Base-by-base conservation (phyloP, 2,113 vertebrate species). In the Eulemur macaco region DNA sequence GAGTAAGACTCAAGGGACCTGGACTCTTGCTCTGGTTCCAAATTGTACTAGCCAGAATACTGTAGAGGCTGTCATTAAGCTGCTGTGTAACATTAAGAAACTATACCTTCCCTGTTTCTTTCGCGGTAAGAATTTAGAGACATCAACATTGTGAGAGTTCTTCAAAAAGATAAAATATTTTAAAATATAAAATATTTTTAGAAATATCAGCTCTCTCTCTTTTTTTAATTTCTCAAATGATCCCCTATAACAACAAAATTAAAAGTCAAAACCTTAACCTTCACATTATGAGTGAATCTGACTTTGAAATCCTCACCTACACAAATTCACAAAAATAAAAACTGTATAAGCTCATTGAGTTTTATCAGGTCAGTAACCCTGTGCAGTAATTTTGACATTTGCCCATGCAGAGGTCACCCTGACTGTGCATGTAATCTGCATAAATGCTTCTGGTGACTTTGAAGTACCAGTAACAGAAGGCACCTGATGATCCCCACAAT, bases 361-460 rank as follows among this genome's bases (percentile, higher is more conserved):
- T 63, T 58, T 78, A 54, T 52, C 54, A 92, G 29, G 52, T 66
- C n/a, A 9, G 8, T 69, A n/a, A 73, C 20, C 89, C 31, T 89
- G 80, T 80, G 66, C 8, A 58, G 82, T 82, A 63, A 71, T 89
- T 89, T 83, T 96, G 89, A 94, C 87, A 96, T 95, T 97, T 96
- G 69, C 42, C 76, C 42, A 76, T 63, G 77, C n/a, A 97, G 64
- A 95, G 58, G 85, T 86, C 76, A 81, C 31, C 45, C 37, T 34
- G 50, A 73, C 54, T 77, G n/a, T 20, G 76, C n/a, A 37, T 77
- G 50, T 10, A 66, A 97, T 82, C 84, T 50, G 0, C 29, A 92
- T 27, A 94, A 91, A 52, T 93, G 47, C 83, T 96, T 93, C 71
- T 93, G 93, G 37, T 56, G 58, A 81, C 84, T 98, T 89, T 97